A percentile compares a stretch with the other conserved stretches of the same genome.
Evolutionary conservation across 2,888 invertebrate genomes (phyloP).

Genomic region (Psylliodes chrysocephalus): DNA sequence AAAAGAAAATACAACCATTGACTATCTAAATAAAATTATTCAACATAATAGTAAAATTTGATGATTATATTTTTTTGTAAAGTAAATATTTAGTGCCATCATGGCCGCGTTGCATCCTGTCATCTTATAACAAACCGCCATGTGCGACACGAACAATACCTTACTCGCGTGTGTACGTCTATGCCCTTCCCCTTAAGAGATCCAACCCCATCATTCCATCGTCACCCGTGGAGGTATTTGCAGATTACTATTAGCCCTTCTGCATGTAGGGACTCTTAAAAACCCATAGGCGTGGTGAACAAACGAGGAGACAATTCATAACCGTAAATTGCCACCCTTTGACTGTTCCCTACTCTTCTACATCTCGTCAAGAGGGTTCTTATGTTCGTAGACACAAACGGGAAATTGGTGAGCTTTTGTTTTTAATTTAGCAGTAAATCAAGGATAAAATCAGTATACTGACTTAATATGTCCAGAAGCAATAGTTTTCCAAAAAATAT

Average conservation of each 20-base stretch:
- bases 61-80: too few species aligned
- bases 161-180: background rate
- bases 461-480: too few species aligned
- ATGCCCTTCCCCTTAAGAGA: background rate
- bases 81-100: too few species aligned
- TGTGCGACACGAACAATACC: conserved; percentile 7
- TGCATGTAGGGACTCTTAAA: conserved; percentile 24
- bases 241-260: conserved; percentile 32
- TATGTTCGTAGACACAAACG: too few species aligned
- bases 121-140: conserved; percentile 1
- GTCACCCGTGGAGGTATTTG: conserved; percentile 33
- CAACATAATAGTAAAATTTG: too few species aligned
- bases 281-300: too few species aligned
- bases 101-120: background rate
- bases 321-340: conserved; percentile 1
- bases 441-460: too few species aligned
- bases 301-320: conserved; percentile 44
- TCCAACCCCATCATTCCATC: conserved; percentile 7
- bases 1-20: too few species aligned
- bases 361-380: too few species aligned
- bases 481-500: too few species aligned
- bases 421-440: conserved; percentile 31
- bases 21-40: too few species aligned
- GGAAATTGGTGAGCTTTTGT: background rate
- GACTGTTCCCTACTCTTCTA: background rate